Evolutionary conservation across 2,113 vertebrate species (phyloP).

Genomic region (Cyanoramphus novaezelandiae): DNA sequence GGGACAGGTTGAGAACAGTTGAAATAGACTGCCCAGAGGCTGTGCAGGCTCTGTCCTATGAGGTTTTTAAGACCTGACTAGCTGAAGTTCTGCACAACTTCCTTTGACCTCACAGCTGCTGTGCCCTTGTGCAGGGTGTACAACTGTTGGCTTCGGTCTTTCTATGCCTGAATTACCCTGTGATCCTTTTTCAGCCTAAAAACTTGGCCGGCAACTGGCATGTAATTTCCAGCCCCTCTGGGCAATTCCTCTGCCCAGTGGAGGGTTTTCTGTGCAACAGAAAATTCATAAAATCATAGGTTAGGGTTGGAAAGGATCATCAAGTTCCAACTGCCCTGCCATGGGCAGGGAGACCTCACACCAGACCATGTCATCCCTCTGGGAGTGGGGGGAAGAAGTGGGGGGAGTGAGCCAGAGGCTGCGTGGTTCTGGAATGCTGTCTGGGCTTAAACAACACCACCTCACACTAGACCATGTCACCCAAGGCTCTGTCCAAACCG

Average conservation of each 20-base stretch:
- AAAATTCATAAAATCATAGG: neutral
- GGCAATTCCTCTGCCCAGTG: neutral
- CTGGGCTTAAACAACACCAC: no score
- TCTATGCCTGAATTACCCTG: no score
- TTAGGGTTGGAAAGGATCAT: neutral
- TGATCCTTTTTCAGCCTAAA: neutral
- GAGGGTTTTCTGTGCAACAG: neutral
- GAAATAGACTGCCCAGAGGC: neutral
- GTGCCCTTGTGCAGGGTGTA: neutral
- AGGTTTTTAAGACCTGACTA: neutral
- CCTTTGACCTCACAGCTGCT: neutral
- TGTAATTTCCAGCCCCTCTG: neutral
- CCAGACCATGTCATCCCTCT: no score
- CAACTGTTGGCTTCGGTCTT: fast-evolving
- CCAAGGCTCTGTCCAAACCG: neutral
- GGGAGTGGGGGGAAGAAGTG: no score
- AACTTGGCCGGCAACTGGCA: neutral
- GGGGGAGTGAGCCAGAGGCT: no score
- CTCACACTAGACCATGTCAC: neutral
- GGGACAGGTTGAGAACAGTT: neutral
- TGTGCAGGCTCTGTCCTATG: neutral
- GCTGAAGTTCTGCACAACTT: neutral
- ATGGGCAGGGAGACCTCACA: no score
- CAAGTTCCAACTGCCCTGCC: neutral
- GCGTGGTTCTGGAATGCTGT: no score